Base-by-base conservation (phyloP, 2,888 invertebrate species). In the Branchellion lobata region DNA sequence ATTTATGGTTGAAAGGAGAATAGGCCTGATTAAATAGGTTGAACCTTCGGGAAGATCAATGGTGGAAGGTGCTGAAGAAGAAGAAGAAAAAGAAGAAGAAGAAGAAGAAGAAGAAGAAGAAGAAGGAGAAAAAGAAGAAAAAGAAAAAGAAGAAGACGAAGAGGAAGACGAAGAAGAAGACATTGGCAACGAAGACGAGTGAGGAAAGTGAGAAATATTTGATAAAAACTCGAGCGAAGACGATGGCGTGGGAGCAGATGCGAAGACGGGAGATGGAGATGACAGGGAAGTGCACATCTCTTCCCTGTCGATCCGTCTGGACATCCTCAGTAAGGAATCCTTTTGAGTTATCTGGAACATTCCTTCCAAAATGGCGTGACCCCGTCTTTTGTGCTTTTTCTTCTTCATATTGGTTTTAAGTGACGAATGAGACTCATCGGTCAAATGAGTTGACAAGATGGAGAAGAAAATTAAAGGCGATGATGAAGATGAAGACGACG, bases 271-370 rank as follows among this genome's bases (percentile, higher is more conserved):
- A 40, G 61, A 57, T 57, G 61, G n/a, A 24, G 24, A 57, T 57
- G 61, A n/a, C 24, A 57, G 24, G 21, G 5, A 24, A 57, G 5
- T 3, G 21, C 61, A 57, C 21, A 57, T 3, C 61, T 57, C 61
- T n/a, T 57, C 61, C 21, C 61, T 57, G 61, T 57, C 61, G 21
- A 57, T 57, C 21, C 21, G 5, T 57, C n/a, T 57, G 61, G 61
- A 5, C 5, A 5, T 57, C 21, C 21, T 57, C n/a, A 57, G 8
- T 24, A 57, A 8, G n/a, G 61, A 57, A n/a, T n/a, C 61, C 5
- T 57, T n/a, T n/a, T 57, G 14, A 3, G 21, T 24, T 24, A 57
- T 57, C 5, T 57, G 21, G 24, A 57, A 57, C 3, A 57, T 5
- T 5, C 21, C 21, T 57, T 57, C 21, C 3, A 57, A n/a, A n/a